These are phyloP conservation scores for Crocallis elinguaria DNA, from an alignment of 2,888 invertebrate species.

Conservation along the genomic window DNA sequence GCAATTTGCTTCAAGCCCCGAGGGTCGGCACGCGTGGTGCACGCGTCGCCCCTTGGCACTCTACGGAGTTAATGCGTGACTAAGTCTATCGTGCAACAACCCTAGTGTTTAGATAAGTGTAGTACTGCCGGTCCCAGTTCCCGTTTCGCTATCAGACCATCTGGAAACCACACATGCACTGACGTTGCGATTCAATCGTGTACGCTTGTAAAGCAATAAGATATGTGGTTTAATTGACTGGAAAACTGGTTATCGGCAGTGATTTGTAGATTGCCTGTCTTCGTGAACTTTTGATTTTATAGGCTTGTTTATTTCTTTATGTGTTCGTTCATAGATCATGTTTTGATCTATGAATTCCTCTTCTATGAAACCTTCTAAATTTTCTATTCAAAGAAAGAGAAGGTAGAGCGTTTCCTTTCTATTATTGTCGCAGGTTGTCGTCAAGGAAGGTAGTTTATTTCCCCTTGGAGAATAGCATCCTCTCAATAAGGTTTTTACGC, in stretches of 20 bases:
- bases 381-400: not conserved
- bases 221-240: not conserved
- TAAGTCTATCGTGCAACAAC: constrained; percentile 7
- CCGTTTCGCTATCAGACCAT: not conserved
- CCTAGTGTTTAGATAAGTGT: constrained; percentile 14
- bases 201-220: not conserved
- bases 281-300: no score
- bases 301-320: no score
- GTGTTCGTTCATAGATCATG: no score
- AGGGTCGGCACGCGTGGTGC: constrained; percentile 14
- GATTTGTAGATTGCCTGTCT: no score
- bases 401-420: not conserved
- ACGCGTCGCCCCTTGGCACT: constrained; percentile 10
- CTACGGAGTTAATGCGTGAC: constrained; percentile 5
- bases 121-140: not conserved
- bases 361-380: not conserved
- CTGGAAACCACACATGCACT: not conserved
- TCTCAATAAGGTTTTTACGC: constrained; percentile 6
- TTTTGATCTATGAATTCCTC: no score
- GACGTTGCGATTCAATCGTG: not conserved
- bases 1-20: constrained; percentile 12
- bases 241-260: not conserved
- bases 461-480: constrained; percentile 7
- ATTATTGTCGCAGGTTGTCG: not conserved
- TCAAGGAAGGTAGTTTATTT: constrained; percentile 6